Evolutionary conservation across 2,888 invertebrate species (phyloP), one percentile per base, ranked within the genome.

Genomic region (Temnothorax ravouxi): DNA sequence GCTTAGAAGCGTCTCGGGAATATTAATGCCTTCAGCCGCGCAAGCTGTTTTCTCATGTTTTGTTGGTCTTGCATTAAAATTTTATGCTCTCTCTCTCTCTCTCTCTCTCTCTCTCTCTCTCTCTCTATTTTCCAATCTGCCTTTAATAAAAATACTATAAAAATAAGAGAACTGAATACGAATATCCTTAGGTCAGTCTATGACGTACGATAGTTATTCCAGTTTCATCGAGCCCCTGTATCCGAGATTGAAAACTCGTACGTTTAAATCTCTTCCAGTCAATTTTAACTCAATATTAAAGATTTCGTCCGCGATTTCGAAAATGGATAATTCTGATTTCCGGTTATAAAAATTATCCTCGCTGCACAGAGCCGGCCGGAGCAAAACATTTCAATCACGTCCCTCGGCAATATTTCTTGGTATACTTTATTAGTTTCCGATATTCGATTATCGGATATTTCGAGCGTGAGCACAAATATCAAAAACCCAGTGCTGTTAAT

Each of bases 341-440:
- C 52, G 6, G 41, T 41, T 54, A 18, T 47, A 41, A 66, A 77
- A 77, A 67, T 67, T 41, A 77, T 44, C 47, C 34, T 21, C 52
- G 29, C 34, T 52, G 21, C 13, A 15, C 13, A n/a, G 5, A 56
- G 38, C 44, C 34, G 25, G n/a, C 5, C n/a, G 47, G 9, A 8
- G 47, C 38, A 47, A 72, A 80, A 80, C 59, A 74, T 74, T 64
- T 80, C 79, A 80, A 80, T 80, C 79, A 74, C 72, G 71, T 71
- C 25, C 38, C 76, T 15, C 59, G 59, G 47, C 74, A 71, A 59
- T 74, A 59, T 47, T 80, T 80, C 74, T 21, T 56, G 72, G 34
- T 44, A n/a, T 47, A 71, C 75, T 80, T 72, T 72, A 80, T 74
- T 59, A 80, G 59, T 80, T 80, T 80, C 75, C 79, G 38, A 80